Percentiles rank a stretch among this genome's conserved stretches.
Conservation (phyloP, 2,113 vertebrate species). For the Conger conger region DNA sequence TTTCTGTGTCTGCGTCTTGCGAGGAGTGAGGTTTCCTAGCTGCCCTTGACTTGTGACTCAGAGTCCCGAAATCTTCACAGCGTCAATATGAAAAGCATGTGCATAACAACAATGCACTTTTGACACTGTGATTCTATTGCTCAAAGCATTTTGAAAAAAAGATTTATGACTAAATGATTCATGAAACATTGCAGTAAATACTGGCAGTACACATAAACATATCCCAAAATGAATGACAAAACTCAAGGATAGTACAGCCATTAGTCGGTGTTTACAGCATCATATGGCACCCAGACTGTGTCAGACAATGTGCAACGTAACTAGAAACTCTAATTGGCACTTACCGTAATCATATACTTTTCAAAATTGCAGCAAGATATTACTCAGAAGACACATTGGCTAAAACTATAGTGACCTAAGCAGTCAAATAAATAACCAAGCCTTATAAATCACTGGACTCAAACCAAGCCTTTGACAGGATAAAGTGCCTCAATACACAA, state of each 20-base stretch:
- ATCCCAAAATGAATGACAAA: slow-evolving; percentile 36
- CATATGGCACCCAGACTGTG: slow-evolving; percentile 31
- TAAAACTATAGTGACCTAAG: slow-evolving; percentile 48
- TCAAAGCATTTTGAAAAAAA: slow-evolving; percentile 43
- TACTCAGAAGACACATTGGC: slow-evolving; percentile 52
- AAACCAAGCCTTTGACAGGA: slow-evolving; percentile 48
- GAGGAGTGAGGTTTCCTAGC: slow-evolving; percentile 41
- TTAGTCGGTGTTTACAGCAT: slow-evolving; percentile 36
- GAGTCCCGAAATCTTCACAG: slow-evolving; percentile 58
- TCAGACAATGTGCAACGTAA: slow-evolving; percentile 39
- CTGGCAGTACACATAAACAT: slow-evolving; percentile 51
- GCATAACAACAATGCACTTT: slow-evolving; percentile 59
- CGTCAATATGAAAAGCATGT: slow-evolving; percentile 60
- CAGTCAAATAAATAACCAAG: slow-evolving; percentile 16
- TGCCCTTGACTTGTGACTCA: slow-evolving; percentile 61
- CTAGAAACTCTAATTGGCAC: slow-evolving; percentile 42
- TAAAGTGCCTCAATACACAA: slow-evolving; percentile 46
- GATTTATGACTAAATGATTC: slow-evolving; percentile 49
- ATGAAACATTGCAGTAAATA: slow-evolving; percentile 44
- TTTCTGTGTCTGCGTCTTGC: slow-evolving; percentile 43
- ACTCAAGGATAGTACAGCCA: slow-evolving; percentile 51
- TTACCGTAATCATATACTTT: slow-evolving; percentile 38
- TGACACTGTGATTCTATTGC: slow-evolving; percentile 20
- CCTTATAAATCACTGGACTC: slow-evolving; percentile 1
- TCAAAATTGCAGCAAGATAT: slow-evolving; percentile 45